Evolutionary conservation across 2,888 invertebrate species (phyloP), one percentile per base, ranked within the genome.

Genomic region (Acanthoscelides obtectus): DNA sequence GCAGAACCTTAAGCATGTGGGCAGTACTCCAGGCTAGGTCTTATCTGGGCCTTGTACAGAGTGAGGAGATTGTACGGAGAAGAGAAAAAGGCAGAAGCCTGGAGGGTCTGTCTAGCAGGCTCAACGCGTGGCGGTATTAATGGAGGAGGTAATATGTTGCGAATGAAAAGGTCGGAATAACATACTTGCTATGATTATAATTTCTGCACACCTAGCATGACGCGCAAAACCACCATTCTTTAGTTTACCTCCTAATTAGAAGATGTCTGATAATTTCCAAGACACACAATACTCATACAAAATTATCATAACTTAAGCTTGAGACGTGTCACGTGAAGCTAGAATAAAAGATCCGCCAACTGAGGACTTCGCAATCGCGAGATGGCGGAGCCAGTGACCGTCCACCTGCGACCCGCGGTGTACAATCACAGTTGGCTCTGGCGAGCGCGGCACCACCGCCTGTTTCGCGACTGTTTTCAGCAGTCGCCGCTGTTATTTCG

Each of bases 241-340:
- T 45, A 17, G 6, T 45, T 45, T 45, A 12, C 12, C 45, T 45
- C 17, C 64, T 66, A 68, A 68, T 70, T 66, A 45, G 67, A 69
- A 69, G 72, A 72, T 69, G 68, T 68, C 67, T 22, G 25, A 22
- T 27, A 20, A 69, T 70, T 69, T 64, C 64, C 70, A 22, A 68
- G 64, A 68, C 27, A 69, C 22, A 45, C 45, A 64, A 65, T 67
- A 67, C n/a, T n/a, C n/a, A n/a, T n/a, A n/a, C 69, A 64, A 67
- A 45, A 66, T 68, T 21, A 64, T 70, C 66, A 65, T 27, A 70
- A 70, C 68, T 69, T 72, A 27, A 64, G 70, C 68, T 21, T n/a
- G 68, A 68, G 72, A 70, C 67, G 72, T 72, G 72, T 72, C 72
- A 72, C 72, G 72, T 72, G 72, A 70, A 67, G 68, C 68, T 68